Base-by-base conservation (phyloP, 2,888 invertebrate species). In the Hyalella azteca region DNA sequence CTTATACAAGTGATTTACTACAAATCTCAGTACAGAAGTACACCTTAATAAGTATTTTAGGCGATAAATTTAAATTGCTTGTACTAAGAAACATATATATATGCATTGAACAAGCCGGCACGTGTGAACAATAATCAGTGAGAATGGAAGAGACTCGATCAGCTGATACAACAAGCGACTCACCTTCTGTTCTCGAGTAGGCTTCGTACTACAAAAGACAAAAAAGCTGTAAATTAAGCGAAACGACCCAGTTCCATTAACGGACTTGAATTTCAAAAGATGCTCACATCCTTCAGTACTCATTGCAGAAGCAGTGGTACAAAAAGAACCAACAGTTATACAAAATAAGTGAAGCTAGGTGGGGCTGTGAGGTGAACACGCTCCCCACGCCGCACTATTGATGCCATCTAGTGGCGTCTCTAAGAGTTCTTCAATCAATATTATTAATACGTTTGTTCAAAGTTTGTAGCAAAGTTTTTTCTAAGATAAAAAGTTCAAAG, bases 231-330 rank as follows among this genome's bases (percentile, higher is more conserved):
- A 84, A 48, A 84, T 82, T 15, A 84, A 29, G 39, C 80, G 82
- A 80, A 84, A 84, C 59, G 84, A 81, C 78, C 81, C 79, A 77
- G 82, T 84, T 73, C 84, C 84, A 79, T 81, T 84, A 75, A 81
- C 75, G 15, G 84, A 82, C 73, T 82, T 84, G 76, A 82, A 84
- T 79, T 84, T 81, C 60, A 79, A 81, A 78, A 84, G 81, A 79
- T 84, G 84, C 54, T 79, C 81, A 78, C 84, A 84, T 82, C 84
- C 84, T 81, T 81, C 84, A 80, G 80, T 79, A 81, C 78, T 81
- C 82, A 84, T 84, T 77, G 54, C 73, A 79, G 50, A 76, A 49
- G 48, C 32, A 73, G 48, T 77, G 48, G 50, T 36, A 39, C 50
- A 41, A 48, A 77, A 66, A 48, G 73, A 26, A 40, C 45, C 32